Evolutionary conservation across 2,113 vertebrate species (phyloP), one percentile per base, ranked within the genome.

Genomic region (Chlorocebus sabaeus): DNA sequence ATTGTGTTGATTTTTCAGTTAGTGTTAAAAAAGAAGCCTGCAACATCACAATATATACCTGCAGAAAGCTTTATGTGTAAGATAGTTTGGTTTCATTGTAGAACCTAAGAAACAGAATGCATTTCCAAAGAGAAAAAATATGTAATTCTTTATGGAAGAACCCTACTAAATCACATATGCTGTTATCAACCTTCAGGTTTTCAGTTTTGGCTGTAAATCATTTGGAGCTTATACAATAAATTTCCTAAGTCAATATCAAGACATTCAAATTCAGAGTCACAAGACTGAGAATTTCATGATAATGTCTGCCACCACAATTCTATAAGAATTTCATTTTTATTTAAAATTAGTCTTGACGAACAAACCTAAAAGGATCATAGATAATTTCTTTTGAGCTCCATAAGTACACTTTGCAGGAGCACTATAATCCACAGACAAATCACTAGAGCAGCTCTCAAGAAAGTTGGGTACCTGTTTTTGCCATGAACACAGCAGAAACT

Each of bases 161-260:
- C 6, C 2, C 35, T 82, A 43, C 9, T 79, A 94, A 97, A 92
- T 92, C 83, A 89, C 35, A 48, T 43, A 23, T 73, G 23, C 32
- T 43, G 5, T 87, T n/a, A 70, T 30, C 16, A 30, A 72, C 8
- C 32, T 80, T 92, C 40, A 40, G 30, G 38, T 64, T 8, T 40
- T 18, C 3, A 27, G 13, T 52, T 80, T 80, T 18, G 40, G 32
- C 55, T 64, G 35, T 90, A 48, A 94, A 75, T 90, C 45, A 30
- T 86, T 67, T 73, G 52, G 85, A 81, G 32, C 80, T 87, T 94
- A 17, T n/a, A 59, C 82, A 95, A 89, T 82, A 72, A 95, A 81
- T 70, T 89, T 59, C 22, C 55, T 55, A 57, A 30, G 40, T 72
- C 52, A 96, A 32, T 16, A 6, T 96, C 43, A 43, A 91, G 67